Percentiles rank a stretch among this genome's conserved stretches.
These are phyloP conservation scores for Pempheris klunzingeri DNA, from an alignment of 2,797 vertebrate species.

Conservation along the genomic window DNA sequence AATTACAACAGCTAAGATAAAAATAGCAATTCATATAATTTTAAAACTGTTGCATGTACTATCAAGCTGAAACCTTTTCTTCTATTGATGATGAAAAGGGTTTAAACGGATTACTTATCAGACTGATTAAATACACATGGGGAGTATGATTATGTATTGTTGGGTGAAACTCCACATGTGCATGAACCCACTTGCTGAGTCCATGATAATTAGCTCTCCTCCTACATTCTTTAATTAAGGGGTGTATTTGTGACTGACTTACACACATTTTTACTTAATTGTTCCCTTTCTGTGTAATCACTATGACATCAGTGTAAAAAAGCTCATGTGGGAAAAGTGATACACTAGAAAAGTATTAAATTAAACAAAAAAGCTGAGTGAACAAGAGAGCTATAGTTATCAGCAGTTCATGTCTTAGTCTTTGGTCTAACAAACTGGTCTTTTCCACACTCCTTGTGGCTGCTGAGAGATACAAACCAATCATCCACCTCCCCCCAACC, in stretches of 20 bases:
- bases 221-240: slow-evolving; percentile 14
- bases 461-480: slow-evolving; percentile 48
- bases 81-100: background rate
- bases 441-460: background rate
- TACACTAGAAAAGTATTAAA: background rate
- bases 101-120: background rate
- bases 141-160: slow-evolving; percentile 17
- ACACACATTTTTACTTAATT: background rate
- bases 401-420: no score
- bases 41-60: no score
- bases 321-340: background rate
- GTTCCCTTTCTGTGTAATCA: background rate
- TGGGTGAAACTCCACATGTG: background rate
- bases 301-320: background rate
- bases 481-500: slow-evolving; percentile 42
- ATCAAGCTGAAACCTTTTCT: background rate
- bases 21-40: slow-evolving; percentile 8
- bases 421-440: no score
- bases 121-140: slow-evolving; percentile 12
- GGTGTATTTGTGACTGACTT: background rate
- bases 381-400: no score
- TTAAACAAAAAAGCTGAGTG: background rate
- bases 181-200: slow-evolving; percentile 2
- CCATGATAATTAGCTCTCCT: slow-evolving; percentile 3
- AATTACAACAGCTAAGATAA: background rate